phyloP scores from a whole-genome alignment of 2,888 invertebrate genomes.

The Lochmaea crataegi region DNA sequence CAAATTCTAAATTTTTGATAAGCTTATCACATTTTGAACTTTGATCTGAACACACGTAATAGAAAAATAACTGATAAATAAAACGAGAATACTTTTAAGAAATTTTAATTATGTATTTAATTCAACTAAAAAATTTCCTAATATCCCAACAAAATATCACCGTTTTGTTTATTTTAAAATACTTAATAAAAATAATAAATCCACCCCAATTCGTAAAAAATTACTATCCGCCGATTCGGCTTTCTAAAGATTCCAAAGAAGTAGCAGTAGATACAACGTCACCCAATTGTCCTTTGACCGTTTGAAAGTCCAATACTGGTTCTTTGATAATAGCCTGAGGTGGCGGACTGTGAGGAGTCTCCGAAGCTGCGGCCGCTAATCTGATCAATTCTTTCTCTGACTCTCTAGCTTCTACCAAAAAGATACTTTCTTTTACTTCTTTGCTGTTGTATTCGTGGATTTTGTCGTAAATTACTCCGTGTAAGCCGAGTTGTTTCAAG shows the following conservation, averaged over 20 bases:
- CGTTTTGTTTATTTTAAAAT: too few relatives aligned
- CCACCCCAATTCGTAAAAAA: too few relatives aligned
- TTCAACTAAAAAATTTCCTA: too few relatives aligned
- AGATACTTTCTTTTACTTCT: constrained; percentile 85
- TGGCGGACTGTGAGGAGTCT: constrained; percentile 49
- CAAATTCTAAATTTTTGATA: too few relatives aligned
- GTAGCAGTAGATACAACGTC: constrained; percentile 67
- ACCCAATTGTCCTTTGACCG: constrained; percentile 61
- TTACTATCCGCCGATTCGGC: constrained; percentile 47
- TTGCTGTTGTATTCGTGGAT: constrained; percentile 81
- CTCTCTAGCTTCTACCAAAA: constrained; percentile 82
- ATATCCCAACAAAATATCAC: too few relatives aligned
- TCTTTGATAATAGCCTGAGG: constrained; percentile 49
- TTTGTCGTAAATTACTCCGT: constrained; percentile 97
- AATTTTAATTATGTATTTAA: too few relatives aligned
- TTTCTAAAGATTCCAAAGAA: constrained; percentile 69
- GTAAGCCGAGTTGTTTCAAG: constrained; percentile 89
- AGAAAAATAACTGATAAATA: too few relatives aligned
- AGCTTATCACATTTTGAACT: too few relatives aligned
- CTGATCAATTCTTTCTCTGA: constrained; percentile 74
- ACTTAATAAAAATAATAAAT: too few relatives aligned
- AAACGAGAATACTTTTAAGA: too few relatives aligned
- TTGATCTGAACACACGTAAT: too few relatives aligned
- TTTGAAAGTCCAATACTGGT: constrained; percentile 56
- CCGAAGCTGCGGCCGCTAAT: constrained; percentile 61